Base-by-base conservation (phyloP, 2,113 vertebrate species). In the Edolisoma coerulescens region DNA sequence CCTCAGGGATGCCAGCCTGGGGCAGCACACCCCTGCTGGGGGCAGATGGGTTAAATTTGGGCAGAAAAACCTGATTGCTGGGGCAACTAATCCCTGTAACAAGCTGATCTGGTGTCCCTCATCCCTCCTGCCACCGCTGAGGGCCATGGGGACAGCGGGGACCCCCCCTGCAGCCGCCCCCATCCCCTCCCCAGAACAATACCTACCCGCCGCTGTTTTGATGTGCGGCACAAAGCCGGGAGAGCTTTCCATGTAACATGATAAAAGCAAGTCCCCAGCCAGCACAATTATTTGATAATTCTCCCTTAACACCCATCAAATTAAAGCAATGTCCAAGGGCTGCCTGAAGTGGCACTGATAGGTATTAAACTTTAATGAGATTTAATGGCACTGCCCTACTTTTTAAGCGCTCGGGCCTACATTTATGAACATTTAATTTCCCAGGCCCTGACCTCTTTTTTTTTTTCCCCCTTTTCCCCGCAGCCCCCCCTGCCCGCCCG, bases 361-460 rank as follows among this genome's bases (percentile, higher is more conserved):
- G 97, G 98, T 97, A 98, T 98, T 98, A 97, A 98, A 98, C 97
- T 97, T 98, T 98, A 98, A 98, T 98, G 98, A 98, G 98, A 94
- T 85, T 97, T 98, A 98, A 98, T 98, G 98, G 98, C 96, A 97
- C 95, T 97, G 97, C 96, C 97, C 98, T 98, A 97, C 97, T 98
- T 98, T 93, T 96, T 59, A 88, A 97, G 97, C 53, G 35, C 95
- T 92, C 45, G 57, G 97, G 97, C 97, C 97, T 94, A 89, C 95
- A 65, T 96, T 98, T 98, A 98, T 93, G 96, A 97, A 98, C 97
- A 87, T 97, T 98, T 98, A 97, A 98, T 98, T 98, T 98, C 97
- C 96, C 73, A 5, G 97, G 97, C 96, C 97, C 93, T 96, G 97
- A 97, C 97, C 98, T 97, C 95, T n/a, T 95, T 96, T 95, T 95